Percentiles rank a stretch among this genome's conserved stretches.
Evolutionary conservation across 2,888 invertebrate species (phyloP).

Genomic region (Drosophila villosipedis): DNA sequence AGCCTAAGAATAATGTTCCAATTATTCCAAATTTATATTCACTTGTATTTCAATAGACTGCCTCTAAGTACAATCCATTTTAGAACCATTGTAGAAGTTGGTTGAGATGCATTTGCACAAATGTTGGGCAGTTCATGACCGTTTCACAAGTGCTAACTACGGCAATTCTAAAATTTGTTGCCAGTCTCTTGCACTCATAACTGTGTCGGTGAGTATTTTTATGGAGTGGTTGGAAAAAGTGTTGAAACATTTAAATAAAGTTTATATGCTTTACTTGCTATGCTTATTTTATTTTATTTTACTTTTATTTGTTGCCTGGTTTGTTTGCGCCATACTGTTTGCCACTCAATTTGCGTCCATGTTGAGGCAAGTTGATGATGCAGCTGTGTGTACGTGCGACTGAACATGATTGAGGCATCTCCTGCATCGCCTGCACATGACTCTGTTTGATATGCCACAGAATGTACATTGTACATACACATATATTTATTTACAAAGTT

Average conservation of each 20-base stretch:
- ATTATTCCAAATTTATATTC: background rate
- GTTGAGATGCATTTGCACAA: constrained; percentile 8
- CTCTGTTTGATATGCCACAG: constrained; percentile 12
- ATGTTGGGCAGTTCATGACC: background rate
- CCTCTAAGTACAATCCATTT: background rate
- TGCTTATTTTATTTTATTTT: constrained; percentile 30
- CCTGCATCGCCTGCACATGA: constrained; percentile 4
- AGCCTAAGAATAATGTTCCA: background rate
- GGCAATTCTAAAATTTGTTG: constrained; percentile 10
- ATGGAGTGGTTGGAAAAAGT: constrained; percentile 18
- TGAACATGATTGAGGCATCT: constrained; percentile 25
- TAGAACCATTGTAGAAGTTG: background rate
- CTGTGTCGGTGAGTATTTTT: constrained; percentile 2
- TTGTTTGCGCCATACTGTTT: constrained; percentile 38
- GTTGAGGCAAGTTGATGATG: constrained; percentile 41
- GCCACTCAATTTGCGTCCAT: constrained; percentile 57
- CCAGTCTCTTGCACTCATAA: constrained; percentile 28
- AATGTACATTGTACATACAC: background rate
- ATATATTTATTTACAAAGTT: constrained; percentile 14
- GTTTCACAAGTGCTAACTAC: constrained; percentile 13
- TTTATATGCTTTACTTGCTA: constrained; percentile 55
- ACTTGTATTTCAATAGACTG: background rate
- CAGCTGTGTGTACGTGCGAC: constrained; percentile 18
- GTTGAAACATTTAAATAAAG: constrained; percentile 55
- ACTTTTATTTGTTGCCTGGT: constrained; percentile 4